Evolutionary conservation across 2,888 invertebrate species (phyloP), one percentile per base, ranked within the genome.

Genomic region (Chaetogeoica ovagalla): DNA sequence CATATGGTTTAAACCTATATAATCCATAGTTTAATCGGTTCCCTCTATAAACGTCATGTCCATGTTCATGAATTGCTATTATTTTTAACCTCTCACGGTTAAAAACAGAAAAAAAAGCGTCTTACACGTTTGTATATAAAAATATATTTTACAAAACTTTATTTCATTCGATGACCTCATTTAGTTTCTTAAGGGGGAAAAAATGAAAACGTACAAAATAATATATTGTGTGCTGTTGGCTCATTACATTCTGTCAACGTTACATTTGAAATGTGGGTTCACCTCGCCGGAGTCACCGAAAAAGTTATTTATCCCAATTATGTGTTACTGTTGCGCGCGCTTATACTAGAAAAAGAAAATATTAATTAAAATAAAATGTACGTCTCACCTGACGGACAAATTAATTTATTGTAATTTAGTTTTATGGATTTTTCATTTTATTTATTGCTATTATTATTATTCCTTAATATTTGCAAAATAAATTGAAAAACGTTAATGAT

Each of bases 161-260:
- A 17, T 52, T 68, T 68, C 21, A 23, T 68, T 68, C 23, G 68
- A 68, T 68, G 48, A 4, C 21, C 17, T 23, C 17, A 52, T 52
- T 52, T 68, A 59, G 23, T 68, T 68, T 43, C 43, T 43, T 43
- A 30, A 30, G 11, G 43, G 43, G 48, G 48, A 48, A 48, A 48
- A 48, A 52, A 68, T 21, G 21, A 52, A 68, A 55, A 55, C 19
- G 19, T 66, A 37, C 15, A 21, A 43, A 43, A 60, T 71, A 71
- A 21, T 19, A 23, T 48, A 48, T 30, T 23, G 72, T 60, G 7
- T 48, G 60, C 30, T 62, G 48, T 30, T n/a, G 19, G n/a, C 19
- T 73, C 72, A 72, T 72, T 62, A 72, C 19, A 43, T 19, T 52
- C 30, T 62, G 30, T 73, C 72, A 8, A 21, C 30, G 72, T 72